Conservation (phyloP, 1,140 invertebrate species). For the Orchesella cincta region DNA sequence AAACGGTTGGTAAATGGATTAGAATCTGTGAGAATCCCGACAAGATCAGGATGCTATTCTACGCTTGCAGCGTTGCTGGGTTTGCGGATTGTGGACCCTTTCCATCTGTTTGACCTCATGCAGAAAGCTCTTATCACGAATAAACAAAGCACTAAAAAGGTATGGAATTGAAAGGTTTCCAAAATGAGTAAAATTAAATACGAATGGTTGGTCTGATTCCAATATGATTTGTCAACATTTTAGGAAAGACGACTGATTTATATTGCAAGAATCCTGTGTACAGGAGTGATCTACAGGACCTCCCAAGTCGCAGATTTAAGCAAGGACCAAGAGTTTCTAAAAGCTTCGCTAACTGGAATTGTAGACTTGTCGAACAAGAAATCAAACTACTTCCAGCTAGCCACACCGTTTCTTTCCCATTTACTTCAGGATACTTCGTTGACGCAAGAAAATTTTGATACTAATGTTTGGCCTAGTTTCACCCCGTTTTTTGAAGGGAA, state of each 20-base stretch:
- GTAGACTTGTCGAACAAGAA: not conserved
- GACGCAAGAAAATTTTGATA: conserved; percentile 6
- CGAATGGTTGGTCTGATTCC: not conserved
- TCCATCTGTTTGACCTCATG: not conserved
- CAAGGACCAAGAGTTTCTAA: not conserved
- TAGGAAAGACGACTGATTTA: conserved; percentile 21
- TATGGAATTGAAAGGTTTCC: not conserved
- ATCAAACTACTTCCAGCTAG: not conserved
- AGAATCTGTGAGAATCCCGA: not conserved
- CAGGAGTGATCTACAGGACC: not conserved
- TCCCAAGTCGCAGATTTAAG: not conserved
- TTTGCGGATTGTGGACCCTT: not conserved
- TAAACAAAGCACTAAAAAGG: conserved; percentile 24
- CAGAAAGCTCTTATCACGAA: conserved; percentile 14
- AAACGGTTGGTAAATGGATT: not conserved
- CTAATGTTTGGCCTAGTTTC: not conserved
- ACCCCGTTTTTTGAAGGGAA: not conserved
- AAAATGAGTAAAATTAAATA: not conserved
- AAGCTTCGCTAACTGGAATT: not conserved
- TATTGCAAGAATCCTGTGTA: conserved; percentile 1
- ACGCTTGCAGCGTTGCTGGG: not conserved
- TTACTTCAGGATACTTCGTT: not conserved
- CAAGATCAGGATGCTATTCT: not conserved
- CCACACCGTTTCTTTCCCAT: conserved; percentile 6
- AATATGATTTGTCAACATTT: not conserved